A percentile compares a stretch with the other conserved stretches of the same genome.
phyloP scores from a whole-genome alignment of 1,140 invertebrate genomes.

The Hypothenemus hampei region DNA sequence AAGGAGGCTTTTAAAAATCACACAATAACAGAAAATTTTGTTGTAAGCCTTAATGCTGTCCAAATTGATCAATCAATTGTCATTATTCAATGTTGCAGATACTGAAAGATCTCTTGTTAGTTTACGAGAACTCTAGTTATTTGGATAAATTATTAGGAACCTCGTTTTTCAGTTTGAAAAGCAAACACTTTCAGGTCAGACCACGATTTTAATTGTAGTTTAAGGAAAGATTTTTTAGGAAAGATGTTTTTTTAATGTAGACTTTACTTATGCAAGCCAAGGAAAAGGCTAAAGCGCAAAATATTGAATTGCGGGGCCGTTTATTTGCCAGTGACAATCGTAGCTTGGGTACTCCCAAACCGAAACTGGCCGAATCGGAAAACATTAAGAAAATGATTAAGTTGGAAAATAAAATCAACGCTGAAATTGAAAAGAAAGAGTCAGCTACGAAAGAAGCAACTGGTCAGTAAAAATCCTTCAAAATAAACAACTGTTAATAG shows the following conservation, averaged over 20 bases:
- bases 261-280: conserved; percentile 38
- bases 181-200: conserved; percentile 40
- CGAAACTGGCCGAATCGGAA: conserved; percentile 40
- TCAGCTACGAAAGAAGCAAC: conserved; percentile 22
- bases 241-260: conserved; percentile 5
- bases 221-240: neutral
- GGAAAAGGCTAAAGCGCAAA: conserved; percentile 38
- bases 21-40: conserved; percentile 37
- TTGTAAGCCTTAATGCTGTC: conserved; percentile 28
- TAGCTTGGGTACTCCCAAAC: conserved; percentile 28
- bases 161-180: conserved; percentile 61
- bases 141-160: conserved; percentile 81
- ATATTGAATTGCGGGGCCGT: conserved; percentile 40
- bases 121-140: conserved; percentile 83
- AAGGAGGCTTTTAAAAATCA: conserved; percentile 39
- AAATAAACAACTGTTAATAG: neutral
- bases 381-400: conserved; percentile 42
- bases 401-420: conserved; percentile 39
- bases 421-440: conserved; percentile 37
- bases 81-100: conserved; percentile 49
- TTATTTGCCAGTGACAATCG: conserved; percentile 36
- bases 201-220: too few relatives aligned
- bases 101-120: conserved; percentile 71
- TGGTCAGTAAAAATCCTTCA: conserved; percentile 17
- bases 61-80: neutral